These are phyloP conservation scores for Acinonyx jubatus DNA, from an alignment of 2,113 vertebrate species.

Conservation along the genomic window DNA sequence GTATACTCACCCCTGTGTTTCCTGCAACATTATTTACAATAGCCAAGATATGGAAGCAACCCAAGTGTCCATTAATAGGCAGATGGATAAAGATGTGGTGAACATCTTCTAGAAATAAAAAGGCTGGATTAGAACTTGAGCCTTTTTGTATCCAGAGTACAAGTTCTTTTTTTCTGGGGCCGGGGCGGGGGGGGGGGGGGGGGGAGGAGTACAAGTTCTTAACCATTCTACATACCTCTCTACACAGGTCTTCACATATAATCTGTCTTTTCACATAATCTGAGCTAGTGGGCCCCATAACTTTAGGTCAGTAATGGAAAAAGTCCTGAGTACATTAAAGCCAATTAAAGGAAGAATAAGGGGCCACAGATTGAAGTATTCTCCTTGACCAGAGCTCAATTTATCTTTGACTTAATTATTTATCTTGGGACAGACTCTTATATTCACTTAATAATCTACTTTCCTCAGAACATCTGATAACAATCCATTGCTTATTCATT, in stretches of 20 bases:
- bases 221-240: neutral
- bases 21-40: neutral
- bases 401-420: constrained; percentile 63
- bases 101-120: neutral
- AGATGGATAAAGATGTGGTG: neutral
- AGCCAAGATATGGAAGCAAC: neutral
- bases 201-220: neutral
- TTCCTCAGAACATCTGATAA: constrained; percentile 40
- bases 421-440: neutral
- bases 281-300: fast-evolving
- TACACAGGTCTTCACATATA: neutral
- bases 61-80: neutral
- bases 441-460: constrained; percentile 40
- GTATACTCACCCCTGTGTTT: neutral
- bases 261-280: neutral
- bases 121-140: neutral
- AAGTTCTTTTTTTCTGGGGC: neutral
- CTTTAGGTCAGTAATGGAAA: constrained; percentile 19
- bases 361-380: neutral
- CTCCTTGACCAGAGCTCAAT: neutral
- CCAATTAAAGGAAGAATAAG: neutral
- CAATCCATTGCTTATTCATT: constrained; percentile 50
- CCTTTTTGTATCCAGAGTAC: neutral
- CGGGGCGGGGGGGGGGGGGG: too few relatives aligned
- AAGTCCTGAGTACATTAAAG: constrained; percentile 48